phyloP scores from a whole-genome alignment of 2,888 invertebrate genomes.

The Meganola albula region DNA sequence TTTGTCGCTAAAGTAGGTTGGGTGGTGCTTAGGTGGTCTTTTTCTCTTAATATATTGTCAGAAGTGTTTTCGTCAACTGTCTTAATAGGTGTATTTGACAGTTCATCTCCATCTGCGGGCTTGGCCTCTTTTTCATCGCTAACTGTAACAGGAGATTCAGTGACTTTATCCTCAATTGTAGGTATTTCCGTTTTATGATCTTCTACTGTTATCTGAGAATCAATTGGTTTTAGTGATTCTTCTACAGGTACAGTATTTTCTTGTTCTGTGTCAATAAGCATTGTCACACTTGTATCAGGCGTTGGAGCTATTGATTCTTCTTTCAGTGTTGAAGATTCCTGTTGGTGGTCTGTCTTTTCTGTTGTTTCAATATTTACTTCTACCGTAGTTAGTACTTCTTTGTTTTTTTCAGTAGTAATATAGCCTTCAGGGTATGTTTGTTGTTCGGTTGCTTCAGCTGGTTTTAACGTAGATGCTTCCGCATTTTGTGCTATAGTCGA shows the following conservation, averaged over 20 bases:
- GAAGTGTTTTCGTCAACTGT: no score
- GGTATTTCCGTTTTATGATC: not conserved
- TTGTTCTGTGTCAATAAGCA: not conserved
- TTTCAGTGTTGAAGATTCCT: not conserved
- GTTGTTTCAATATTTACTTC: conserved; percentile 4
- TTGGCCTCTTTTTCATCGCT: not conserved
- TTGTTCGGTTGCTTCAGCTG: no score
- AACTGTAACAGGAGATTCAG: not conserved
- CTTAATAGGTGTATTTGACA: no score
- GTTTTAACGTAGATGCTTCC: no score
- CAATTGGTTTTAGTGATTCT: conserved; percentile 6
- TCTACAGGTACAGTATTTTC: conserved; percentile 4
- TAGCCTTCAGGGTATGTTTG: no score
- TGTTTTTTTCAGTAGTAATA: not conserved
- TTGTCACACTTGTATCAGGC: not conserved
- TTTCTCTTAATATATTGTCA: no score
- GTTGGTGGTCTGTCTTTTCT: not conserved
- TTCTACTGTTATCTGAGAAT: conserved; percentile 5
- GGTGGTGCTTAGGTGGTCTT: no score
- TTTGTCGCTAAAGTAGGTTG: no score
- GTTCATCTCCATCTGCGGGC: no score
- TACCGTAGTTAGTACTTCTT: not conserved
- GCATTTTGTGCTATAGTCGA: no score
- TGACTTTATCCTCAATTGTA: not conserved
- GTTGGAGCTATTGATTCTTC: not conserved